Evolutionary conservation across 2,888 invertebrate genomes (phyloP).

Genomic region (Eupithecia subfuscata): DNA sequence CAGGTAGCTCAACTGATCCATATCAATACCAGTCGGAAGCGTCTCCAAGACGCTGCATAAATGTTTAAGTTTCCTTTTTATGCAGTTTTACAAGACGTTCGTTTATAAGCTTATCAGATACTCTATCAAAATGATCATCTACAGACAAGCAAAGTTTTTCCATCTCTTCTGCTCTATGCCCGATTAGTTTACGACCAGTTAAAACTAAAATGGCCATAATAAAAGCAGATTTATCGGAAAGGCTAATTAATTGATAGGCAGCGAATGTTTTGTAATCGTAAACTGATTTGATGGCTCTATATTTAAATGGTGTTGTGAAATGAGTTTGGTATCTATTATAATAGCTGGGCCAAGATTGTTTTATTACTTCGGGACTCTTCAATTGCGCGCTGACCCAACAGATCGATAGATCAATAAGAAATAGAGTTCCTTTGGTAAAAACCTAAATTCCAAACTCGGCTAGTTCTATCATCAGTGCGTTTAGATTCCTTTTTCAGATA

Average conservation of each 20-base stretch:
- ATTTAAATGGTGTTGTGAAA: slow-evolving; percentile 18
- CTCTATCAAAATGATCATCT: not conserved
- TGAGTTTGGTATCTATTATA: not conserved
- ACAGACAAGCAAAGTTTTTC: not conserved
- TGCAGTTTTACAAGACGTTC: not conserved
- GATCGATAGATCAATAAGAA: not conserved
- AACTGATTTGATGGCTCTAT: slow-evolving; percentile 36
- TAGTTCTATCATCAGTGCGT: not conserved
- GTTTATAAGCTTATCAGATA: not conserved
- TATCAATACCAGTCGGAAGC: no score
- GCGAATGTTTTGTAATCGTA: slow-evolving; percentile 37
- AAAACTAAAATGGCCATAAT: slow-evolving; percentile 39
- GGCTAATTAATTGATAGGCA: slow-evolving; percentile 43
- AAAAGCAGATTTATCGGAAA: slow-evolving; percentile 43
- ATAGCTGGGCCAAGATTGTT: not conserved
- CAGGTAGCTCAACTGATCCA: no score
- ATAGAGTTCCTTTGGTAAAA: not conserved
- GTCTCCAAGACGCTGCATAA: no score
- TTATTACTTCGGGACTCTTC: not conserved
- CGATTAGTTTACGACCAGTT: slow-evolving; percentile 40
- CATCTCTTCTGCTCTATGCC: slow-evolving; percentile 16
- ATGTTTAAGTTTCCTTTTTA: not conserved
- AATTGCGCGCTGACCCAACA: not conserved
- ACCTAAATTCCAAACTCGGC: not conserved
- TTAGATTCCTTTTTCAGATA: not conserved